Evolutionary conservation across 2,888 invertebrate genomes (phyloP), one percentile per base, ranked within the genome.

Genomic region (Atrina japonica): DNA sequence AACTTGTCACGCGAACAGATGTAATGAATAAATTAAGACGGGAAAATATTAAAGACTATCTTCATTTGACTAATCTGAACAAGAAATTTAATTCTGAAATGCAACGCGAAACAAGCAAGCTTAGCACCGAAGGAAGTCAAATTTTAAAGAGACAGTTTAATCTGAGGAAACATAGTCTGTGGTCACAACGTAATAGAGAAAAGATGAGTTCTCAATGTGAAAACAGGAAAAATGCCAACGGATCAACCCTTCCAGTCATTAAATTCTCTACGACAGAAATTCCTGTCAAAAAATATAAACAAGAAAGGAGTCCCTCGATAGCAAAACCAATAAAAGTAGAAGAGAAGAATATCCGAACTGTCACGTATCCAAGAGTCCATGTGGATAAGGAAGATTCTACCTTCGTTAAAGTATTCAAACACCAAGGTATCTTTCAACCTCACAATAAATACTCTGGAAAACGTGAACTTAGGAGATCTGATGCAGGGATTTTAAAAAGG

Each of bases 381-480:
- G 70, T 82, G 16, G 81, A 80, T 60, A 77, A 76, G 64, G 78
- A 82, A n/a, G 81, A 82, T 60, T 40, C 69, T 18, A 78, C 78
- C 9, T 75, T 71, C 64, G 78, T 82, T 0, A 82, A 82, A 69
- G 77, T 78, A 25, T 82, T 80, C 63, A 82, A 82, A 65, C 59
- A 77, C 35, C 75, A 77, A 50, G 81, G 81, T 40, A 68, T 82
- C 30, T 82, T 77, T 53, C 73, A 73, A 56, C 79, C 77, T 18
- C 78, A 78, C 16, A 82, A 82, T 60, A 82, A 80, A 65, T 82
- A 82, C 50, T 73, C 61, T 16, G 74, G 67, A 25, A 69, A 65
- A 29, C 60, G 61, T 18, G 60, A 66, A 6, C 65, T 64, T 45
- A 35, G 66, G 41, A 49, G 60, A 55, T 35, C 73, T 61, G 53